phyloP scores from a whole-genome alignment of 1,140 invertebrate species.

The Euwallacea fornicatus region DNA sequence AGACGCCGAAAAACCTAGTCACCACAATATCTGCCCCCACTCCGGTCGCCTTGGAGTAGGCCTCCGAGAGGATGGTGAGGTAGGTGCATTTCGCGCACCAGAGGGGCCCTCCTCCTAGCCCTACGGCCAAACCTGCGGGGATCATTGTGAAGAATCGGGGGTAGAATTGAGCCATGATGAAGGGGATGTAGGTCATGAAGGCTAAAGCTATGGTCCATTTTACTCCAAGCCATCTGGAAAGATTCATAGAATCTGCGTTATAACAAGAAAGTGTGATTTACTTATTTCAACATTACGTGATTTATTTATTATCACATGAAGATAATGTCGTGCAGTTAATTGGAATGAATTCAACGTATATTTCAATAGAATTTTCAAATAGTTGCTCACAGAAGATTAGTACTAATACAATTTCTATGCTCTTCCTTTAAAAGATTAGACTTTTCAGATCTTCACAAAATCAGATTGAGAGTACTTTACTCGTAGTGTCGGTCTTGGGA shows the following conservation, averaged over 20 bases:
- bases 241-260: background rate
- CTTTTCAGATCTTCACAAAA: too few relatives aligned
- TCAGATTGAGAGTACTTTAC: too few relatives aligned
- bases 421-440: too few relatives aligned
- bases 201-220: slow-evolving; percentile 87
- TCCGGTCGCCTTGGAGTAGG: slow-evolving; percentile 68
- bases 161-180: slow-evolving; percentile 85
- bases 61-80: slow-evolving; percentile 75
- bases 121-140: slow-evolving; percentile 80
- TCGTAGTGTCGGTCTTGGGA: too few relatives aligned
- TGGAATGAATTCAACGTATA: too few relatives aligned
- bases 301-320: too few relatives aligned
- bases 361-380: too few relatives aligned
- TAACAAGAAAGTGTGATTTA: too few relatives aligned
- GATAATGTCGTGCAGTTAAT: too few relatives aligned
- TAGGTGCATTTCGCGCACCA: slow-evolving; percentile 92
- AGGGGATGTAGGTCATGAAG: slow-evolving; percentile 84
- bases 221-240: slow-evolving; percentile 71
- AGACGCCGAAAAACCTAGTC: slow-evolving; percentile 84
- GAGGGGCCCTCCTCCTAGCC: slow-evolving; percentile 83
- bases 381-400: too few relatives aligned
- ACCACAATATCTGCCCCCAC: slow-evolving; percentile 70
- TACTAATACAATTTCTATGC: too few relatives aligned
- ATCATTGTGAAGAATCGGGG: slow-evolving; percentile 81
- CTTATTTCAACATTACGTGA: too few relatives aligned